Evolutionary conservation across 1,140 invertebrate genomes (phyloP).

Genomic region (Elymnias hypermnestra): DNA sequence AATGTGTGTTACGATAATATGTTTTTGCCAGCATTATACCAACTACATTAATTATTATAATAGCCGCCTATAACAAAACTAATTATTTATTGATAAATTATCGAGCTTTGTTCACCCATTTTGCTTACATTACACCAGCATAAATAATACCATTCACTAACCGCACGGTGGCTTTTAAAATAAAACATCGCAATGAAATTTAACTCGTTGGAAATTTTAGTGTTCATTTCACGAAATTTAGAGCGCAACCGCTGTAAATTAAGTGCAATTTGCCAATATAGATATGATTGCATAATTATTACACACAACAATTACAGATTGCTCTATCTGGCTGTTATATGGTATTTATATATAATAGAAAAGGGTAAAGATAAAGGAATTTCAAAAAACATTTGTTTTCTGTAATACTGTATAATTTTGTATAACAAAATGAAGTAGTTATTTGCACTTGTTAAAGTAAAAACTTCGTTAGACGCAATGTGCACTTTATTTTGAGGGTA

Average conservation of each 20-base stretch:
- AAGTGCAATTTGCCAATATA: constrained; percentile 15
- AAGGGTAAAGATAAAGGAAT: too few species aligned
- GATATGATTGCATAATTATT: constrained; percentile 3
- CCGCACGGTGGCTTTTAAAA: constrained; percentile 16
- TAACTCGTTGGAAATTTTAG: constrained; percentile 11
- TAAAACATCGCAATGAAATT: constrained; percentile 22
- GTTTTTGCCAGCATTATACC: not conserved
- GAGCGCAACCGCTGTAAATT: constrained; percentile 18
- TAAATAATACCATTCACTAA: constrained; percentile 19
- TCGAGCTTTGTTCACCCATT: constrained; percentile 20
- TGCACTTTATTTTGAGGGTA: too few species aligned
- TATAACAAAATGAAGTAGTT: too few species aligned
- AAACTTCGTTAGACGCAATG: too few species aligned
- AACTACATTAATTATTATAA: constrained; percentile 12
- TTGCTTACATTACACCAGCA: constrained; percentile 15
- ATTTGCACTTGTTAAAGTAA: too few species aligned
- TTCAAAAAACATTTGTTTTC: too few species aligned
- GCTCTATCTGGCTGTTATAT: too few species aligned
- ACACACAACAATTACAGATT: not conserved
- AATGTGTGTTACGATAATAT: not conserved
- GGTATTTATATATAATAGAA: too few species aligned
- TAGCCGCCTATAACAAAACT: constrained; percentile 15
- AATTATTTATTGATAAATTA: constrained; percentile 25
- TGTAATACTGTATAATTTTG: too few species aligned
- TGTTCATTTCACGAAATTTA: constrained; percentile 20